These are phyloP conservation scores for Chrysolina americana DNA, from an alignment of 2,888 invertebrate genomes.

Conservation along the genomic window DNA sequence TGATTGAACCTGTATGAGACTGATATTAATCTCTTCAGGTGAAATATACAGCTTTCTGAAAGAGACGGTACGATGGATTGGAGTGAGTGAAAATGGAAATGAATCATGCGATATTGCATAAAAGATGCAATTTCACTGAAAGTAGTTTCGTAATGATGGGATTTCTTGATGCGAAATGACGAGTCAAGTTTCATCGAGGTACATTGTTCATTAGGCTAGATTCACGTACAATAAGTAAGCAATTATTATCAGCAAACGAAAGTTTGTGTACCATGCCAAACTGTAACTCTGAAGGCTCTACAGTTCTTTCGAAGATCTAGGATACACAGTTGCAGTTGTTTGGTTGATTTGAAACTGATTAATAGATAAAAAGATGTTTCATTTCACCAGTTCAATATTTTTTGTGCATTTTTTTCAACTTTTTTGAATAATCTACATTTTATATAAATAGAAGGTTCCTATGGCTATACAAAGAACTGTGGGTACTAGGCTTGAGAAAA, in stretches of 20 bases:
- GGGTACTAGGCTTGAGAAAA: no score
- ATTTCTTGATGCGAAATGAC: constrained; percentile 14
- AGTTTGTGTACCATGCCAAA: neutral
- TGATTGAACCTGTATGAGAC: constrained; percentile 55
- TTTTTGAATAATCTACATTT: no score
- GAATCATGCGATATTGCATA: constrained; percentile 52
- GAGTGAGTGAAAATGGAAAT: constrained; percentile 55
- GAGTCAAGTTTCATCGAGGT: neutral
- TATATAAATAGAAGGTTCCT: no score
- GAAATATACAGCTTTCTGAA: constrained; percentile 50
- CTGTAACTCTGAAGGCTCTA: neutral
- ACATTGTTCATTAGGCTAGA: neutral
- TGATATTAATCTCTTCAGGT: constrained; percentile 53
- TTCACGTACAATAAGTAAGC: neutral
- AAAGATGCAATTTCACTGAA: constrained; percentile 47
- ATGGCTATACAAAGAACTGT: no score
- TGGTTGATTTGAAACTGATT: no score
- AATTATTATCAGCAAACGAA: neutral
- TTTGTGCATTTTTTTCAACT: no score
- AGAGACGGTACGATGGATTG: constrained; percentile 53
- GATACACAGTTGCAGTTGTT: no score
- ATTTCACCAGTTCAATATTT: no score
- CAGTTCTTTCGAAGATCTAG: no score
- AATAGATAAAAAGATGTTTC: no score
- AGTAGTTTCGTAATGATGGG: constrained; percentile 32